phyloP scores from a whole-genome alignment of 2,797 vertebrate species.

The Chelmon rostratus region DNA sequence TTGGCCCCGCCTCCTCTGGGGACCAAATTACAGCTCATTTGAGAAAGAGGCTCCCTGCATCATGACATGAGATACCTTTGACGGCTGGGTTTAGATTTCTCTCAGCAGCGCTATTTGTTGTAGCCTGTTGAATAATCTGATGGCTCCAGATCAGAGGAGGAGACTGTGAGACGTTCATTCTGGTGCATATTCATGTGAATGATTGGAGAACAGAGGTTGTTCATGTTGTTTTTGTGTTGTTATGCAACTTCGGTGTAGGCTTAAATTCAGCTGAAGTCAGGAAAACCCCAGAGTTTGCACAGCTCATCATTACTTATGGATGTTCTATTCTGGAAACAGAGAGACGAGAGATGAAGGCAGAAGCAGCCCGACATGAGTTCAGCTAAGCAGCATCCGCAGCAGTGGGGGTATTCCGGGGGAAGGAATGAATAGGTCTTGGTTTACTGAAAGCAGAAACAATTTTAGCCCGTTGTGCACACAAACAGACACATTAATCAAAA shows the following conservation, averaged over 20 bases:
- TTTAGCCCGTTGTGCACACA: background rate
- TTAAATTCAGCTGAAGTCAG: background rate
- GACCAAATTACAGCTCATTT: constrained; percentile 78
- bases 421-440: background rate
- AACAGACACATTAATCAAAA: background rate
- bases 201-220: background rate
- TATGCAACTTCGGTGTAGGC: background rate
- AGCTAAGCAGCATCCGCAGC: background rate
- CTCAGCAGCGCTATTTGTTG: constrained; percentile 30
- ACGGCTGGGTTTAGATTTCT: constrained; percentile 75
- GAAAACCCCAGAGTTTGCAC: background rate
- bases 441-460: background rate
- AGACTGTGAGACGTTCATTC: too few relatives aligned
- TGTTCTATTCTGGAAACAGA: background rate
- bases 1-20: constrained; percentile 44
- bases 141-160: background rate
- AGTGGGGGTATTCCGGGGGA: too few relatives aligned
- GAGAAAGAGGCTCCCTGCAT: constrained; percentile 67
- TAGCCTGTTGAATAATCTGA: constrained; percentile 50
- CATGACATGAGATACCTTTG: constrained; percentile 69
- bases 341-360: background rate
- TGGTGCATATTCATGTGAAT: background rate
- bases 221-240: background rate
- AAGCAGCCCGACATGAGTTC: background rate
- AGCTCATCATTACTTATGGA: background rate